A percentile compares a stretch with the other conserved stretches of the same genome.
These are phyloP conservation scores for Indicator maculatus DNA, from an alignment of 2,113 vertebrate species.

Conservation along the genomic window DNA sequence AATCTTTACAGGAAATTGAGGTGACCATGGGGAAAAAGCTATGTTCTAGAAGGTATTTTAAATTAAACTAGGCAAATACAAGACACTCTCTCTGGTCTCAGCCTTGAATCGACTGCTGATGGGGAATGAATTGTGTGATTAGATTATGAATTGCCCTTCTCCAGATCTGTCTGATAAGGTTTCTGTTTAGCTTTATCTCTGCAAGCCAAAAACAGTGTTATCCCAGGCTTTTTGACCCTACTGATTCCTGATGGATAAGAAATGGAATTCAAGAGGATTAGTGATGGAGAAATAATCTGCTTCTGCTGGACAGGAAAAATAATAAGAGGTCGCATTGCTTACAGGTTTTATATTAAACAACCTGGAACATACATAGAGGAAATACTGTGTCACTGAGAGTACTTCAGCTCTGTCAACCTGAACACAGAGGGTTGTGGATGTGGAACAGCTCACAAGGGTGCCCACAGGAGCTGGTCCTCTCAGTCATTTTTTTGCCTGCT, in stretches of 20 bases:
- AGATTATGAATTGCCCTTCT: neutral
- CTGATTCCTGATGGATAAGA: neutral
- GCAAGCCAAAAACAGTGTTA: neutral
- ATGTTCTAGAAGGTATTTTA: neutral
- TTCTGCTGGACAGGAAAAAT: neutral
- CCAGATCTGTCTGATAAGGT: neutral
- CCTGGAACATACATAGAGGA: neutral
- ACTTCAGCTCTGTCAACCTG: neutral
- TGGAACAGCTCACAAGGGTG: neutral
- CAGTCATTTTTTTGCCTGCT: neutral
- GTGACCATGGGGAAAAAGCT: neutral
- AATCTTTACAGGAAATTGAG: neutral
- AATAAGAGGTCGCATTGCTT: neutral
- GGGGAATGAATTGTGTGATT: neutral
- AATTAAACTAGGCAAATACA: neutral
- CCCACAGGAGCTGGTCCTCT: neutral
- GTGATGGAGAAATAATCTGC: neutral
- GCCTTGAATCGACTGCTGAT: neutral
- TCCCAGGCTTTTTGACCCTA: neutral
- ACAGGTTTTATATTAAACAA: neutral
- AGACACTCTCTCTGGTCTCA: neutral
- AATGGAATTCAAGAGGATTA: neutral
- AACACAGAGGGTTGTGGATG: neutral
- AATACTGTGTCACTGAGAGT: neutral
- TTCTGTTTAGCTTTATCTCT: conserved; percentile 5